A percentile compares a stretch with the other conserved stretches of the same genome.
Conservation (phyloP, 2,113 vertebrate species). For the Girardinichthys multiradiatus region DNA sequence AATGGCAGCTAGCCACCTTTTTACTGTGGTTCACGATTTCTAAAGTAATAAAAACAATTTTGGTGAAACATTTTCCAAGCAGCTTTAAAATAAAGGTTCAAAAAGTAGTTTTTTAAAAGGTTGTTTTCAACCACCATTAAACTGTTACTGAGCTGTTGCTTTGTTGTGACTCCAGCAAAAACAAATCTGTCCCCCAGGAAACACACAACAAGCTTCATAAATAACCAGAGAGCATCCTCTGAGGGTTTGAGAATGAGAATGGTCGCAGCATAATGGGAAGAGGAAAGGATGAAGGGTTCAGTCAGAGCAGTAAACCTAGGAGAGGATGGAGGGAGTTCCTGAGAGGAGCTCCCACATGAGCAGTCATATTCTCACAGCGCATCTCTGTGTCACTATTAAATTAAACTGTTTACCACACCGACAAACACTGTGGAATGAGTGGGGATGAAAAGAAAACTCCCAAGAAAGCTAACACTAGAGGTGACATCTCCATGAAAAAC, state of each 20-base stretch:
- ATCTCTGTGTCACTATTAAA: conserved; percentile 47
- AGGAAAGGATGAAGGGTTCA: conserved; percentile 20
- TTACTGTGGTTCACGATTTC: not conserved
- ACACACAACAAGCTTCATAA: conserved; percentile 54
- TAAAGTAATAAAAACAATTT: not conserved
- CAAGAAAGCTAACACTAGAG: conserved; percentile 10
- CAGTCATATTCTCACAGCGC: conserved; percentile 41
- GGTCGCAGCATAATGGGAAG: conserved; percentile 47
- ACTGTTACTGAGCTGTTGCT: conserved; percentile 14
- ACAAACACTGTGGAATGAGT: conserved; percentile 28
- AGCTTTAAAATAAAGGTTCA: not conserved
- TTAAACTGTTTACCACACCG: conserved; percentile 47
- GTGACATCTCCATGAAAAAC: conserved; percentile 15
- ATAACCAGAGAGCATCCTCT: conserved; percentile 56
- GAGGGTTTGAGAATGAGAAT: conserved; percentile 57
- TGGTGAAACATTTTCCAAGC: not conserved
- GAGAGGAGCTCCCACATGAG: conserved; percentile 45
- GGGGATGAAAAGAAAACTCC: conserved; percentile 32
- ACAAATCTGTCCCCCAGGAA: conserved; percentile 47
- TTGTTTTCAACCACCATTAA: not conserved
- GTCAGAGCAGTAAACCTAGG: conserved; percentile 13
- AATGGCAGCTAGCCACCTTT: not conserved
- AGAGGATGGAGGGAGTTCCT: conserved; percentile 8
- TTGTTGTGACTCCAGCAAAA: conserved; percentile 28
- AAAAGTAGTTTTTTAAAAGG: too few relatives aligned